phyloP scores from a whole-genome alignment of 2,113 vertebrate genomes.

The Pimephales promelas region DNA sequence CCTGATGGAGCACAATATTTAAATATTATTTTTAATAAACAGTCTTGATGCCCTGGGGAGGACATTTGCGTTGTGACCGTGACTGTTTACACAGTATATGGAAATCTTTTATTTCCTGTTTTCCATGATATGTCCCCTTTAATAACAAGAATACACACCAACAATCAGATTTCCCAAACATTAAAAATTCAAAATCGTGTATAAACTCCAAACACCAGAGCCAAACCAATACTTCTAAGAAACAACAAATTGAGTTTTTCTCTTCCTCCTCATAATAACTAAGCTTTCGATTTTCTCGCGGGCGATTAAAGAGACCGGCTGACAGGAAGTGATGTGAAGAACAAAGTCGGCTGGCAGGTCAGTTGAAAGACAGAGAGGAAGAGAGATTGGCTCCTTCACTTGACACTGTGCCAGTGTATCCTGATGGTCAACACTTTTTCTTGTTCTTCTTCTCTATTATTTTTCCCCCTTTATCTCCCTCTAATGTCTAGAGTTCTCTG shows the following conservation, averaged over 20 bases:
- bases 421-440: slow-evolving; percentile 19
- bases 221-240: slow-evolving; percentile 8
- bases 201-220: neutral
- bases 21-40: neutral
- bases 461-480: slow-evolving; percentile 24
- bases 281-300: slow-evolving; percentile 21
- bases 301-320: slow-evolving; percentile 12
- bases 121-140: neutral
- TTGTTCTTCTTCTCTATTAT: neutral
- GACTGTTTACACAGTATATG: neutral
- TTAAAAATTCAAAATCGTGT: neutral
- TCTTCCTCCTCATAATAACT: slow-evolving; percentile 29
- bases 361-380: slow-evolving; percentile 26
- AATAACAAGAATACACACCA: neutral
- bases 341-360: slow-evolving; percentile 8
- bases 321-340: slow-evolving; percentile 17
- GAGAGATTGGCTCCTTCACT: slow-evolving; percentile 17
- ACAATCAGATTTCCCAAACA: slow-evolving; percentile 7
- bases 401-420: slow-evolving; percentile 21
- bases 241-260: slow-evolving; percentile 3
- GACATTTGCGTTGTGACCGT: no score
- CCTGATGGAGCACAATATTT: neutral
- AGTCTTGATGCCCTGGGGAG: neutral
- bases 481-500: slow-evolving; percentile 36
- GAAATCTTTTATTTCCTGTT: neutral